Evolutionary conservation across 2,888 invertebrate species (phyloP).

Genomic region (Metallyticus violacea): DNA sequence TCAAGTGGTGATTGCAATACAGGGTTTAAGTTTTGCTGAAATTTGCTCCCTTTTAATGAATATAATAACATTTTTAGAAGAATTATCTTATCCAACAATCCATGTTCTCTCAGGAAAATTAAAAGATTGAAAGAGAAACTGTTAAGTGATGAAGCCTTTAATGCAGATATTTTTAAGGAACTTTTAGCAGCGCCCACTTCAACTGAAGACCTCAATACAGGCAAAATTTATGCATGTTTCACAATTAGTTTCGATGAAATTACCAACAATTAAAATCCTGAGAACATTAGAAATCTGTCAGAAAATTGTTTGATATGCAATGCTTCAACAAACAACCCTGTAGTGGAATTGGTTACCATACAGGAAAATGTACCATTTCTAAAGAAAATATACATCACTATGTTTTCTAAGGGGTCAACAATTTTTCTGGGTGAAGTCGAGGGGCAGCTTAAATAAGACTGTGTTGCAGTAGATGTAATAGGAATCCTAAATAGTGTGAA

Average conservation of each 20-base stretch:
- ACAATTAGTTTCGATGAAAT: neutral
- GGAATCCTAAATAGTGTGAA: neutral
- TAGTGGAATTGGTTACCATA: neutral
- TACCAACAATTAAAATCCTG: neutral
- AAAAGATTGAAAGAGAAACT: neutral
- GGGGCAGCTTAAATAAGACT: neutral
- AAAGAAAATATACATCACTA: neutral
- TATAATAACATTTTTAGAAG: neutral
- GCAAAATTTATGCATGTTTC: neutral
- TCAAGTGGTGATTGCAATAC: neutral
- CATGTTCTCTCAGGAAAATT: neutral
- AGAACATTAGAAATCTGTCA: neutral
- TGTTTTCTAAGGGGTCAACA: neutral
- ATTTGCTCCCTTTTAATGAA: neutral
- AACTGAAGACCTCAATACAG: neutral
- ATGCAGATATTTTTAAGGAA: neutral
- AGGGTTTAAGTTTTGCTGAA: neutral
- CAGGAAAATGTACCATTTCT: neutral
- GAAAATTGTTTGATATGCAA: neutral
- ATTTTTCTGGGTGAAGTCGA: neutral
- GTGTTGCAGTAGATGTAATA: neutral
- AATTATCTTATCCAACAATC: too few species aligned
- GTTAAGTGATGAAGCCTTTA: neutral
- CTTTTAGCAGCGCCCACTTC: neutral
- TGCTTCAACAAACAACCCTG: neutral